These are phyloP conservation scores for Drosophila pachea DNA, from an alignment of 1,140 invertebrate species.

Conservation along the genomic window DNA sequence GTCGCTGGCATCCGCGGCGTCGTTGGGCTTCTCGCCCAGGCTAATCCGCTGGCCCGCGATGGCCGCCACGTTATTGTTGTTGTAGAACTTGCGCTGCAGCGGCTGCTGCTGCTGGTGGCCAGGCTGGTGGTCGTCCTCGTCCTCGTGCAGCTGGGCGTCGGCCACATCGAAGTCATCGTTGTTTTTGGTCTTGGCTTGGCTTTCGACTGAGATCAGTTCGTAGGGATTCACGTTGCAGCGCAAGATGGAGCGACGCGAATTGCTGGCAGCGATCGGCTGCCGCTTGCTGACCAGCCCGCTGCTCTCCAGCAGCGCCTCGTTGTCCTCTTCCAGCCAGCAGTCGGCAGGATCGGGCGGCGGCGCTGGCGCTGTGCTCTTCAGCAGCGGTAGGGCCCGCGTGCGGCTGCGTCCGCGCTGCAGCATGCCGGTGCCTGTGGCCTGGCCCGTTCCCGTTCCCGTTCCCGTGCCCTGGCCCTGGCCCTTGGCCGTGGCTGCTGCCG, in stretches of 20 bases:
- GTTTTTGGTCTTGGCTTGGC: slow-evolving; percentile 31
- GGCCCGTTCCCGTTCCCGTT: background rate
- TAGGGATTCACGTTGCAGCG: slow-evolving; percentile 93
- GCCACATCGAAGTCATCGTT: slow-evolving; percentile 71
- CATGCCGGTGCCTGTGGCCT: background rate
- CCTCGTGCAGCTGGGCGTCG: slow-evolving; percentile 67
- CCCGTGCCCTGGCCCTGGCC: background rate
- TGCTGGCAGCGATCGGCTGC: slow-evolving; percentile 42
- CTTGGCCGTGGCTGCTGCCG: background rate
- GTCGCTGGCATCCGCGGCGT: slow-evolving; percentile 50
- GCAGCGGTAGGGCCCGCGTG: slow-evolving; percentile 46
- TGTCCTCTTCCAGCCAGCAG: slow-evolving; percentile 79
- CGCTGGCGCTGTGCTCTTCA: slow-evolving; percentile 3
- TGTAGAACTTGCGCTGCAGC: slow-evolving; percentile 55
- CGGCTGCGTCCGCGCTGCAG: slow-evolving; percentile 56
- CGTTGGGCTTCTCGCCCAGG: slow-evolving; percentile 70
- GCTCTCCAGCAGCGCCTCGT: slow-evolving; percentile 76
- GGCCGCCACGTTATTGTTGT: slow-evolving; percentile 80
- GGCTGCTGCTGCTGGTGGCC: slow-evolving; percentile 4
- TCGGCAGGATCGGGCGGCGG: slow-evolving; percentile 77
- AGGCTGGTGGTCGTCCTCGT: slow-evolving; percentile 32
- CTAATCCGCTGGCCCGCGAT: slow-evolving; percentile 82
- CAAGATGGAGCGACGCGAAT: slow-evolving; percentile 84
- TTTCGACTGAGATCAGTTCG: slow-evolving; percentile 83
- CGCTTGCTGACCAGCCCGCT: slow-evolving; percentile 68